Base-by-base conservation (phyloP, 1,140 invertebrate species). In the Dysdera silvatica region DNA sequence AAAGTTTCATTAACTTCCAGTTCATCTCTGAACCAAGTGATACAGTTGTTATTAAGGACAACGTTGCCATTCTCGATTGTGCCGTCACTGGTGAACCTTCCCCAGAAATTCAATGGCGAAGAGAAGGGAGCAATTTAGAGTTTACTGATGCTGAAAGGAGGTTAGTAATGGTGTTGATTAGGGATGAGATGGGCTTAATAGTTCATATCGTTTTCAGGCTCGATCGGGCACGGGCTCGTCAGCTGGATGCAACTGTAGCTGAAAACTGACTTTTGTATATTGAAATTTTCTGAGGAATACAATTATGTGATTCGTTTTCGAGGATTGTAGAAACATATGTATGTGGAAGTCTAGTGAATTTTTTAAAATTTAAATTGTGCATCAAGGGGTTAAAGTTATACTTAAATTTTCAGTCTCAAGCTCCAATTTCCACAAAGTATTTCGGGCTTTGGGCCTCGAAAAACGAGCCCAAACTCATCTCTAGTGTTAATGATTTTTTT, bases 21-120 rank as follows among this genome's bases (percentile, higher is more conserved):
- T 79, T 79, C 65, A 68, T 68, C 10, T 66, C 73, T 16, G 76
- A 79, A 67, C 78, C 78, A 8, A 61, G 63, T 33, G 74, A 78
- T 56, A 69, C 71, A 16, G 71, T 78, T 37, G 74, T 73, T n/a
- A 72, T 72, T n/a, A 70, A 72, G 40, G 74, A 68, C 56, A 66
- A 57, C 59, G 71, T 69, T 41, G 76, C 65, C 67, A 69, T 71
- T 64, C 72, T 79, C 64, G 74, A 72, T 68, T 80, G 74, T 72
- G 74, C 73, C 62, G 70, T 68, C 63, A 69, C 68, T 55, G 74
- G 68, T 45, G 71, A 65, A 14, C 63, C 69, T 32, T 60, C 65
- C 8, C 70, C 73, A 2, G 52, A 51, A 18, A 76, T 77, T 55
- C 57, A 70, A 16, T 79, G 78, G 78, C 74, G 74, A 40, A 73